Percentiles rank a stretch among this genome's conserved stretches.
Evolutionary conservation across 2,113 vertebrate genomes (phyloP).

Genomic region (Natator depressus): DNA sequence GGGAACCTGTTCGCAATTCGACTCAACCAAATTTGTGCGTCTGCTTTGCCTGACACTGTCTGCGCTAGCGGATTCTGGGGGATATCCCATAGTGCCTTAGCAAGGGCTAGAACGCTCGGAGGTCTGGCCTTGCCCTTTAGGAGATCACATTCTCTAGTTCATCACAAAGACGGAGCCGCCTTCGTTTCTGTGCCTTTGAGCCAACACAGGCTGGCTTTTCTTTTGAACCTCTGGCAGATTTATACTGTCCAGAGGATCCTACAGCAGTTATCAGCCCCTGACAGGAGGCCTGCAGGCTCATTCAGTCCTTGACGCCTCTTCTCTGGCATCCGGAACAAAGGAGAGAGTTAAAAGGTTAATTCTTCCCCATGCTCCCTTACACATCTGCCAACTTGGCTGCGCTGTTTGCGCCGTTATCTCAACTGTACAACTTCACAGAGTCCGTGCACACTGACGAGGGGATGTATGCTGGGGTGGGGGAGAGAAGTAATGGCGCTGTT

Average conservation of each 20-base stretch:
- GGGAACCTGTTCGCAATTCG: background rate
- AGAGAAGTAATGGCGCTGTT: background rate
- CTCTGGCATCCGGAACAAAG: background rate
- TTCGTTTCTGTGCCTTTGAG: background rate
- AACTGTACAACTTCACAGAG: background rate
- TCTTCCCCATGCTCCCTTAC: background rate
- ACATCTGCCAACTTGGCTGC: background rate
- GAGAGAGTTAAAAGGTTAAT: background rate
- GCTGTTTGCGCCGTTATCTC: background rate
- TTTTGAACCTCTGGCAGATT: background rate
- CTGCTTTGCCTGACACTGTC: background rate
- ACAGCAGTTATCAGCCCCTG: background rate
- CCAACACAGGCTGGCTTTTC: background rate
- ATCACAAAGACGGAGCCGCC: background rate
- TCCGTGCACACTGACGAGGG: too few species aligned
- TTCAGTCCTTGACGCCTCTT: background rate
- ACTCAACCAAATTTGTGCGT: background rate
- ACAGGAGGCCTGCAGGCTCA: background rate
- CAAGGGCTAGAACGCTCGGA: background rate
- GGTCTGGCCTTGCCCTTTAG: background rate
- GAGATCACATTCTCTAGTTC: background rate
- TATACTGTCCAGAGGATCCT: background rate
- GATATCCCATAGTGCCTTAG: background rate
- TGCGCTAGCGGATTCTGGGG: background rate
- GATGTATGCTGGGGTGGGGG: background rate